A percentile compares a stretch with the other conserved stretches of the same genome.
Evolutionary conservation across 2,888 invertebrate species (phyloP).

Genomic region (Tricholauxania praeusta): DNA sequence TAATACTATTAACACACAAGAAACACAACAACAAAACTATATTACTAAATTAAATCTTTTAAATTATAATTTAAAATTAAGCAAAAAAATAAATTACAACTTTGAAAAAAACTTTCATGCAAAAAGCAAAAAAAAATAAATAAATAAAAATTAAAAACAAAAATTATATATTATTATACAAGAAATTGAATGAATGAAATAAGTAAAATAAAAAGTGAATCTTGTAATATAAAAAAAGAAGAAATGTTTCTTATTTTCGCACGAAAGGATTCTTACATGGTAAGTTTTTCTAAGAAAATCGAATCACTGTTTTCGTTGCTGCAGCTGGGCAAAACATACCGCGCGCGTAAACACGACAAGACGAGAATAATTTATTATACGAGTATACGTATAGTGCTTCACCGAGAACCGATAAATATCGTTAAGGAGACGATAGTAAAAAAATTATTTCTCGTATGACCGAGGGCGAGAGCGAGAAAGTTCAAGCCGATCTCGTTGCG

Average conservation of each 20-base stretch:
- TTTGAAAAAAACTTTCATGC: constrained; percentile 2
- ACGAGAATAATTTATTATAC: too few relatives aligned
- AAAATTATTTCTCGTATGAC: too few relatives aligned
- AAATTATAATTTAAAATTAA: constrained; percentile 20
- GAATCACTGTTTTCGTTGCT: too few relatives aligned
- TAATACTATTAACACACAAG: constrained; percentile 24
- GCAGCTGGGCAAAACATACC: too few relatives aligned
- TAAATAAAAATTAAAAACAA: constrained; percentile 46
- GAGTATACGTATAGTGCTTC: too few relatives aligned
- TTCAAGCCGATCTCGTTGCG: too few relatives aligned
- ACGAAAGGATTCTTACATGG: neutral
- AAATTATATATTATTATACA: constrained; percentile 65
- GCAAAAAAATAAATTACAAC: constrained; percentile 2
- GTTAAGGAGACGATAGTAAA: too few relatives aligned
- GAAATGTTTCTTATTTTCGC: constrained; percentile 28
- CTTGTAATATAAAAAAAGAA: constrained; percentile 63
- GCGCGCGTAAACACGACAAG: too few relatives aligned
- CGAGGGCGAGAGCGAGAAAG: too few relatives aligned
- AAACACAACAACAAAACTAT: constrained; percentile 22
- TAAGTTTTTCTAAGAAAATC: too few relatives aligned
- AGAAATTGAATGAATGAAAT: constrained; percentile 51
- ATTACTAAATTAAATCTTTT: constrained; percentile 31
- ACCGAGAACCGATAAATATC: too few relatives aligned
- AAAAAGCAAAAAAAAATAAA: constrained; percentile 36
- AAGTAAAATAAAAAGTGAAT: constrained; percentile 64